These are phyloP conservation scores for Ephydatia muelleri DNA, from an alignment of 37 sponge, comb jelly and placozoan species.

Conservation along the genomic window DNA sequence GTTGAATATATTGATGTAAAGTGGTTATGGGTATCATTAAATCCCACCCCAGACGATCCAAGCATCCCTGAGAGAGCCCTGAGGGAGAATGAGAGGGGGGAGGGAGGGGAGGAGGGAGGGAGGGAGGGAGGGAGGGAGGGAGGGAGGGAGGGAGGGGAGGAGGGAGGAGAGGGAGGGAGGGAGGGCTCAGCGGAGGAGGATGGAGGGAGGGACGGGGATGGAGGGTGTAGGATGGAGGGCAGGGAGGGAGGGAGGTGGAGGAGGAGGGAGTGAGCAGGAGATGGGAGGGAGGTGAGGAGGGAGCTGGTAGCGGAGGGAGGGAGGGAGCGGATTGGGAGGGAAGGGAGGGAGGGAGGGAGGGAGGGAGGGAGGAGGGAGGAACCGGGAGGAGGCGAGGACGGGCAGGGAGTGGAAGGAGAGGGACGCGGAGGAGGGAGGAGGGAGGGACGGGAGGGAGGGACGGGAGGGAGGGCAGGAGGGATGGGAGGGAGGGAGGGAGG, in stretches of 20 bases:
- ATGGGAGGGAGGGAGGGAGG: background rate
- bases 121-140: background rate
- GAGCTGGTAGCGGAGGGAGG: background rate
- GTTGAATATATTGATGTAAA: slow-evolving; percentile 38
- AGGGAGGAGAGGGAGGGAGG: background rate
- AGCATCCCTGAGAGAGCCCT: background rate
- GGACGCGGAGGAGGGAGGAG: no score
- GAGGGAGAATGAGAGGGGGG: background rate
- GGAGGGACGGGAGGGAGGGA: no score
- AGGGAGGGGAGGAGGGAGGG: background rate
- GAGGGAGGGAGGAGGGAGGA: no score
- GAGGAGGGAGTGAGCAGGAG: background rate
- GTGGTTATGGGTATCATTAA: slow-evolving; percentile 29
- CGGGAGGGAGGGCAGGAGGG: background rate
- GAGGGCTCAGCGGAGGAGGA: background rate
- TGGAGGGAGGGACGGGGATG: background rate
- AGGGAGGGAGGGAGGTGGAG: background rate
- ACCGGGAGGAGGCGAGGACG: no score
- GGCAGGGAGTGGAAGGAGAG: no score
- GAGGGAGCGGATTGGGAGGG: background rate
- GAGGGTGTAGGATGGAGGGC: background rate
- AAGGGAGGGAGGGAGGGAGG: background rate
- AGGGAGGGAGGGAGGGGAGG: no score
- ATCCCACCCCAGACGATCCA: no score
- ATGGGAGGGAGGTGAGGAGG: background rate